A percentile compares a stretch with the other conserved stretches of the same genome.
These are phyloP conservation scores for Saturnia japonica DNA, from an alignment of 2,888 invertebrate genomes.

Conservation along the genomic window DNA sequence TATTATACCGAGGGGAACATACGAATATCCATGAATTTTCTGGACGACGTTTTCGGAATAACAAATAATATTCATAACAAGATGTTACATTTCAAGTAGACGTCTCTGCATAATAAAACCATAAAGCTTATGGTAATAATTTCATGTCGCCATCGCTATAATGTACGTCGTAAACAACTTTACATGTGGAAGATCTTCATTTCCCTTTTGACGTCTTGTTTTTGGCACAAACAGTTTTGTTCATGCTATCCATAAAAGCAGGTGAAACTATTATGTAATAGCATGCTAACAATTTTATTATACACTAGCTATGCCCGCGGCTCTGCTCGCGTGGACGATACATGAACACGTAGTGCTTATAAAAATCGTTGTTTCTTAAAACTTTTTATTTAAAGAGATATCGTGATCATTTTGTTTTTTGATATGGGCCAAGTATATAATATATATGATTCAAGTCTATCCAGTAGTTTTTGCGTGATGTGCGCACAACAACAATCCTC, in stretches of 20 bases:
- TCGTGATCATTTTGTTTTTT: too few species aligned
- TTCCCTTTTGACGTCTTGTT: not conserved
- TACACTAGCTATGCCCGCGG: too few species aligned
- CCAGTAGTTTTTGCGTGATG: too few species aligned
- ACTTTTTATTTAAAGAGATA: too few species aligned
- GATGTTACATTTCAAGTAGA: slow-evolving; percentile 43
- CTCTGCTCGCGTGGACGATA: too few species aligned
- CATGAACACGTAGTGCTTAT: too few species aligned
- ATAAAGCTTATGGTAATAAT: slow-evolving; percentile 30
- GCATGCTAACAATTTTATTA: not conserved
- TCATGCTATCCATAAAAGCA: not conserved
- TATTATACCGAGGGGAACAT: slow-evolving; percentile 25
- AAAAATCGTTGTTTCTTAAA: too few species aligned
- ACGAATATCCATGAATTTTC: slow-evolving; percentile 40
- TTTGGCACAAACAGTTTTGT: slow-evolving; percentile 1
- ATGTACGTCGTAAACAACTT: slow-evolving; percentile 15
- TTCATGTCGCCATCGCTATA: slow-evolving; percentile 15
- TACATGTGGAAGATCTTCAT: slow-evolving; percentile 11
- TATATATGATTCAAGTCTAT: too few species aligned
- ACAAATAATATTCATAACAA: slow-evolving; percentile 40
- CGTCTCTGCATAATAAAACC: slow-evolving; percentile 49
- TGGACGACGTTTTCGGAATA: slow-evolving; percentile 41
- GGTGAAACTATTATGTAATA: not conserved
- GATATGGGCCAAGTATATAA: too few species aligned
- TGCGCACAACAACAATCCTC: too few species aligned